Evolutionary conservation across 92 coral and sea anemone genomes (phyloP).

Genomic region (Epizoanthus fatuus): DNA sequence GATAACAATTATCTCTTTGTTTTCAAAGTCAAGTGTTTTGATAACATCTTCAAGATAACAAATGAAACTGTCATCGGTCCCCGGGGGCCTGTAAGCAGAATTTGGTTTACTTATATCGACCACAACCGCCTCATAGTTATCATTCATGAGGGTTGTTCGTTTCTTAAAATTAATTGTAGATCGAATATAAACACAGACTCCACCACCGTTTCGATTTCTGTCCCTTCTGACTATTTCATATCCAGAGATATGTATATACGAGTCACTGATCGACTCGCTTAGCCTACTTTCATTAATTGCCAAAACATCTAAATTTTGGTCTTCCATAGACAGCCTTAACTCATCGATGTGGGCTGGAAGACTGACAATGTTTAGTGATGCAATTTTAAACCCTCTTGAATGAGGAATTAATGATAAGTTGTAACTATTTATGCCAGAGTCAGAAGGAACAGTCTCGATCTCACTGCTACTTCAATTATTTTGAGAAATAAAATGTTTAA

Average conservation of each 20-base stretch:
- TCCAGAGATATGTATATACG: constrained; percentile 19
- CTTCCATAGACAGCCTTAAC: constrained; percentile 18
- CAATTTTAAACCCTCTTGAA: constrained; percentile 24
- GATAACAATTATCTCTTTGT: constrained; percentile 47
- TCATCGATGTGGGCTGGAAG: constrained; percentile 34
- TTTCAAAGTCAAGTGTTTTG: constrained; percentile 43
- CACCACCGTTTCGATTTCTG: constrained; percentile 18
- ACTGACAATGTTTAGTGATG: constrained; percentile 16
- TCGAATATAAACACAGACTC: too few species aligned
- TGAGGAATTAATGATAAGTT: constrained; percentile 9
- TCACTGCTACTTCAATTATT: constrained; percentile 9
- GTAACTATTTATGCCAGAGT: not conserved
- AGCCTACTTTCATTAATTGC: constrained; percentile 34
- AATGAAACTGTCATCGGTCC: constrained; percentile 2
- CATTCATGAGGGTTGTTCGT: too few species aligned
- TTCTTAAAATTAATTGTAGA: too few species aligned
- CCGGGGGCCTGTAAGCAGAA: constrained; percentile 12
- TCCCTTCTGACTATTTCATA: constrained; percentile 27
- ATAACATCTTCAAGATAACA: constrained; percentile 7
- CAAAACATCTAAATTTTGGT: constrained; percentile 34
- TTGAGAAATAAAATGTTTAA: not conserved
- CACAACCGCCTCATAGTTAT: too few species aligned
- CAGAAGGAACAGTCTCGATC: constrained; percentile 32
- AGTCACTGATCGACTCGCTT: constrained; percentile 19
- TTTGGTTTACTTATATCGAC: too few species aligned